Evolutionary conservation across 2,888 invertebrate genomes (phyloP).

Genomic region (Patella caerulea): DNA sequence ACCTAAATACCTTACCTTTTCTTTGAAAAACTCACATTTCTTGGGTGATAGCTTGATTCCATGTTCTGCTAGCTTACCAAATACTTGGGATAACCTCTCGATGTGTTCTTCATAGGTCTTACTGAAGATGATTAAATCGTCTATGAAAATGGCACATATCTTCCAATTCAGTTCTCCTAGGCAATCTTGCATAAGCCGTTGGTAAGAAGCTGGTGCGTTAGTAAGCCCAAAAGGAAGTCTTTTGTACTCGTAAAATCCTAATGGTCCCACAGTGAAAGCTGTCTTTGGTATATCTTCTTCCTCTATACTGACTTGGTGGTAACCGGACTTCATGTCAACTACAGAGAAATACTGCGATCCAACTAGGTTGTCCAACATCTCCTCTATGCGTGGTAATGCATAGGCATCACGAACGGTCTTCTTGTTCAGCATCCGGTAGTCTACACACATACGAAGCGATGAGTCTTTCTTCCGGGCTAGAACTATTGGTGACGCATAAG

Average conservation of each 20-base stretch:
- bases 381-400: too few relatives aligned
- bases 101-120: neutral
- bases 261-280: neutral
- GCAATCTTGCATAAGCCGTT: constrained; percentile 1
- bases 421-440: constrained; percentile 19
- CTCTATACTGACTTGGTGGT: too few relatives aligned
- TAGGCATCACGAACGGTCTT: constrained; percentile 20
- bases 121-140: constrained; percentile 3
- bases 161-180: neutral
- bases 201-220: neutral
- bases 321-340: too few relatives aligned
- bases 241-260: neutral
- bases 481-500: too few relatives aligned
- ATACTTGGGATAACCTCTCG: too few relatives aligned
- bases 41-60: neutral
- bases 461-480: constrained; percentile 21
- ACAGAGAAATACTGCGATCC: too few relatives aligned
- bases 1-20: too few relatives aligned
- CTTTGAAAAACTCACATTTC: neutral
- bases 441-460: constrained; percentile 16
- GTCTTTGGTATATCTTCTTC: constrained; percentile 6
- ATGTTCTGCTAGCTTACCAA: neutral
- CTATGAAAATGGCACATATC: constrained; percentile 1
- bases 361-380: too few relatives aligned
- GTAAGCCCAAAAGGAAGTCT: neutral